These are phyloP conservation scores for Luidia sarsii DNA, from an alignment of 53 echinoderm and acorn worm species.

Conservation along the genomic window DNA sequence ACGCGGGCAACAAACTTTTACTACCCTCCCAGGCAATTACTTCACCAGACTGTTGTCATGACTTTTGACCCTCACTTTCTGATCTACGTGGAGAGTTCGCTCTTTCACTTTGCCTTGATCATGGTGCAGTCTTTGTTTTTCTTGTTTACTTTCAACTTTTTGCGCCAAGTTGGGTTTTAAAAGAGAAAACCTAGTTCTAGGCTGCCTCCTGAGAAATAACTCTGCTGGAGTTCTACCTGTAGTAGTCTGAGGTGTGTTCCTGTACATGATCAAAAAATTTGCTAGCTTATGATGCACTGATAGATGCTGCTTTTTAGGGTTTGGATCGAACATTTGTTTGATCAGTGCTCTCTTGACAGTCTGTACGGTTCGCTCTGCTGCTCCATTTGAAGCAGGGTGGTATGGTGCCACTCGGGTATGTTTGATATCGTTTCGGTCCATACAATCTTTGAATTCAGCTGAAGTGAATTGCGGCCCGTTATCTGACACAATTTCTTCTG, in stretches of 20 bases:
- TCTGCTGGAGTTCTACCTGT: constrained; percentile 48
- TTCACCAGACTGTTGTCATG: constrained; percentile 23
- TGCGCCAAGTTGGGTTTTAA: constrained; percentile 30
- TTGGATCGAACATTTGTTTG: constrained; percentile 28
- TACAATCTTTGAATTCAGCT: constrained; percentile 54
- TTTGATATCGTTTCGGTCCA: constrained; percentile 56
- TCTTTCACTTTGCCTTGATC: constrained; percentile 9
- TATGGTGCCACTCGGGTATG: constrained; percentile 55
- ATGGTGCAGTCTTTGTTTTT: constrained; percentile 24
- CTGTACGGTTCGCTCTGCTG: constrained; percentile 12
- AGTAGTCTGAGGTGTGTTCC: constrained; percentile 30
- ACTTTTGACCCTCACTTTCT: constrained; percentile 32
- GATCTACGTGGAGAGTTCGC: constrained; percentile 8
- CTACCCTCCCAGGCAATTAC: constrained; percentile 48
- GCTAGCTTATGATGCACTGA: constrained; percentile 38
- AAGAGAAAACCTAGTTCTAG: constrained; percentile 14
- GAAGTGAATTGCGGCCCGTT: constrained; percentile 61
- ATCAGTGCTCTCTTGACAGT: constrained; percentile 26
- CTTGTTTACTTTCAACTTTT: constrained; percentile 7
- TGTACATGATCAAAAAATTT: constrained; percentile 53
- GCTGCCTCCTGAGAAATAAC: constrained; percentile 42
- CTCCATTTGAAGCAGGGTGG: constrained; percentile 61
- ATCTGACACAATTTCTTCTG: constrained; percentile 69
- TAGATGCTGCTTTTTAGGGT: constrained; percentile 9
- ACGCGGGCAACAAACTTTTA: constrained; percentile 45